These are phyloP conservation scores for Sylvilagus bachmani DNA, from an alignment of 2,113 vertebrate genomes.

Conservation along the genomic window DNA sequence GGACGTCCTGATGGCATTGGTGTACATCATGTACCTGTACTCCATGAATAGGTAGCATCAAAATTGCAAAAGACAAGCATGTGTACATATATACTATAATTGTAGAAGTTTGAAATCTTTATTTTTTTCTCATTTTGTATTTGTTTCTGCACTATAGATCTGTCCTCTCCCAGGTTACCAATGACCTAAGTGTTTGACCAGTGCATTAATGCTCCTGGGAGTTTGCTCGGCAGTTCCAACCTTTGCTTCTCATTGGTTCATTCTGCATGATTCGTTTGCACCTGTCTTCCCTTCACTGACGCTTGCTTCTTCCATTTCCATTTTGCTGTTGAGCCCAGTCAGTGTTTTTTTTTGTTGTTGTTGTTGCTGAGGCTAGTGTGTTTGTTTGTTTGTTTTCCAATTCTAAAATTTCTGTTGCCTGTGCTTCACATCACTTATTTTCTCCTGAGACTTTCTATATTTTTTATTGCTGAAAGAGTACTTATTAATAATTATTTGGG, in stretches of 20 bases:
- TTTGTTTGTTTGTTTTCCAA: background rate
- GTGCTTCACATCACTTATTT: background rate
- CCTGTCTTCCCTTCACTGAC: background rate
- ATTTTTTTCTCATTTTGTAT: background rate
- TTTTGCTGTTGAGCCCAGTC: background rate
- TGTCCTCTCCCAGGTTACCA: background rate
- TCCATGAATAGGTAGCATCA: too few relatives aligned
- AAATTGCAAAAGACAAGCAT: too few relatives aligned
- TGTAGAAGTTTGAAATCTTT: background rate
- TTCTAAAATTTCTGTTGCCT: background rate
- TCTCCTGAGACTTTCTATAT: background rate
- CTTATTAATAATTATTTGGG: background rate
- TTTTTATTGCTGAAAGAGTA: slow-evolving; percentile 3
- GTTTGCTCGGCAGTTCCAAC: background rate
- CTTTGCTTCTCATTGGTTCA: background rate
- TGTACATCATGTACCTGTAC: too few relatives aligned
- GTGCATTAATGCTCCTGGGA: background rate
- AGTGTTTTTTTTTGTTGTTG: background rate
- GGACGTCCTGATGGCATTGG: too few relatives aligned
- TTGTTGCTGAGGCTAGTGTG: too few relatives aligned
- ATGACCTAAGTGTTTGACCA: background rate
- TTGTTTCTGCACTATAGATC: too few relatives aligned
- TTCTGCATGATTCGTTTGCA: background rate
- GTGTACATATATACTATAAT: background rate
- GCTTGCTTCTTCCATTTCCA: background rate